A percentile compares a stretch with the other conserved stretches of the same genome.
These are phyloP conservation scores for Pyrrhosoma nymphula DNA, from an alignment of 2,888 invertebrate genomes.

Conservation along the genomic window DNA sequence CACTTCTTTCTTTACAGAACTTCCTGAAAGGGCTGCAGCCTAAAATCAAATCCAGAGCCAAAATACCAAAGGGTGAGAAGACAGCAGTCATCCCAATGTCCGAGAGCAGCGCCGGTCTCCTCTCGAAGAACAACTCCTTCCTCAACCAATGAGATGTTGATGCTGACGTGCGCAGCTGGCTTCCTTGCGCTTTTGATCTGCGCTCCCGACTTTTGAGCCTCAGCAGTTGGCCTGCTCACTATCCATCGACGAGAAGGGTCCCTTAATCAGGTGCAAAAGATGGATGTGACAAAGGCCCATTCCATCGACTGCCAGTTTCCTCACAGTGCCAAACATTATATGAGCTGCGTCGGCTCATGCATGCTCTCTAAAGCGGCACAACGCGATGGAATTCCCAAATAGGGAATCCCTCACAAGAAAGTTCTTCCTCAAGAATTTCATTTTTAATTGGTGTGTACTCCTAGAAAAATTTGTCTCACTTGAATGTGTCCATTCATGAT, in stretches of 20 bases:
- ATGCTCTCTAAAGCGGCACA: neutral
- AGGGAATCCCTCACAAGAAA: neutral
- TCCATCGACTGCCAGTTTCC: neutral
- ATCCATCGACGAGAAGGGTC: neutral
- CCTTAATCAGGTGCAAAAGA: neutral
- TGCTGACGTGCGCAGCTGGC: no score
- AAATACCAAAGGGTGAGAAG: constrained; percentile 78
- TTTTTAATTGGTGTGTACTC: constrained; percentile 8
- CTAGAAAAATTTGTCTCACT: neutral
- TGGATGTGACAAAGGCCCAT: neutral
- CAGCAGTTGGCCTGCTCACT: neutral
- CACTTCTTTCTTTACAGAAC: constrained; percentile 76
- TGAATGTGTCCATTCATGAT: constrained; percentile 32
- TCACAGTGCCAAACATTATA: neutral
- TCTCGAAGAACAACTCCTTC: constrained; percentile 77
- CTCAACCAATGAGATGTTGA: constrained; percentile 72
- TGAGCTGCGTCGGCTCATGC: constrained; percentile 9
- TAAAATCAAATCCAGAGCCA: constrained; percentile 77
- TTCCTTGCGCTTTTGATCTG: no score
- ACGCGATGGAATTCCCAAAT: neutral
- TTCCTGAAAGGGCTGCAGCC: constrained; percentile 79
- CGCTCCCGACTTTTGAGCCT: neutral
- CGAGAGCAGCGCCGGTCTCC: constrained; percentile 79
- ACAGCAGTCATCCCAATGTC: constrained; percentile 78
- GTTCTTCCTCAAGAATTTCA: constrained; percentile 50